A percentile compares a stretch with the other conserved stretches of the same genome.
Evolutionary conservation across 2,888 invertebrate species (phyloP).

Genomic region (Rhingia rostrata): DNA sequence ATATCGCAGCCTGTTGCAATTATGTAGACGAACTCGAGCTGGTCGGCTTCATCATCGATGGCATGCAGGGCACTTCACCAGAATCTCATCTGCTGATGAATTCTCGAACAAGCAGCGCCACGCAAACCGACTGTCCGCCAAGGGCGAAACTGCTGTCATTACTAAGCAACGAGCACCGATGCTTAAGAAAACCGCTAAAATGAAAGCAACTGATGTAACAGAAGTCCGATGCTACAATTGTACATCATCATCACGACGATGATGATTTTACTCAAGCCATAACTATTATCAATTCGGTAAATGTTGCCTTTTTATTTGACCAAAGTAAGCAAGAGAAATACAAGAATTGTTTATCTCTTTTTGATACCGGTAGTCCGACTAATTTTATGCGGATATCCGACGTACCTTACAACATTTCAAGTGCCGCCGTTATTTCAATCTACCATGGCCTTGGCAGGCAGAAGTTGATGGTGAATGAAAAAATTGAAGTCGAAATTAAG

Average conservation of each 20-base stretch:
- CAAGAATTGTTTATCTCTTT: conserved; percentile 31
- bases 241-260: conserved; percentile 17
- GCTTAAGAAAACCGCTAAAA: neutral
- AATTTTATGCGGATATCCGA: conserved; percentile 31
- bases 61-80: too few relatives aligned
- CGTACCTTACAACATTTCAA: conserved; percentile 6
- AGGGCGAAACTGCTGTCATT: conserved; percentile 12
- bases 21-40: too few relatives aligned
- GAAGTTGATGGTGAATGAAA: conserved; percentile 16
- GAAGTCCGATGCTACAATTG: conserved; percentile 40
- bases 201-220: conserved; percentile 14
- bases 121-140: conserved; percentile 21
- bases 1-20: too few relatives aligned
- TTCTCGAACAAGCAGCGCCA: too few relatives aligned
- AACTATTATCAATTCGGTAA: conserved; percentile 4
- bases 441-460: conserved; percentile 7
- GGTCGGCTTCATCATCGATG: too few relatives aligned
- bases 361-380: conserved; percentile 38
- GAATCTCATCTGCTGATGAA: too few relatives aligned
- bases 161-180: conserved; percentile 8
- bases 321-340: conserved; percentile 24
- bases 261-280: conserved; percentile 22
- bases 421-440: conserved; percentile 3
- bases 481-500: conserved; percentile 20
- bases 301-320: conserved; percentile 16